These are phyloP conservation scores for Tinea semifulvella DNA, from an alignment of 2,888 invertebrate genomes.

Conservation along the genomic window DNA sequence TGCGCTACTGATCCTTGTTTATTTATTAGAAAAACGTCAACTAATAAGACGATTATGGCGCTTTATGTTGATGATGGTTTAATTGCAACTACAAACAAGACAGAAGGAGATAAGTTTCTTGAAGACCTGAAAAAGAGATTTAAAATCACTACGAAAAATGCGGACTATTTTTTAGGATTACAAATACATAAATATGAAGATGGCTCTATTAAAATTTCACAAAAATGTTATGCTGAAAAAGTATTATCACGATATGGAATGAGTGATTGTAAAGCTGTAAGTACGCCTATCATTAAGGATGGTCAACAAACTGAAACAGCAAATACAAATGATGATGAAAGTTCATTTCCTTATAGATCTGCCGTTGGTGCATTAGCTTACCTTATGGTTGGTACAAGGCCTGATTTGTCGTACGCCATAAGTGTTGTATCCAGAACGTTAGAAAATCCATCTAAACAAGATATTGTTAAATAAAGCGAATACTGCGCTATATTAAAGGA, in stretches of 20 bases:
- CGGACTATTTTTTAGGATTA: constrained; percentile 6
- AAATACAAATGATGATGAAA: not conserved
- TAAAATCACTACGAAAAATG: not conserved
- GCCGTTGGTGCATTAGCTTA: constrained; percentile 7
- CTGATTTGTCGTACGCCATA: constrained; percentile 3
- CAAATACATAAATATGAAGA: constrained; percentile 2
- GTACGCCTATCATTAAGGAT: constrained; percentile 8
- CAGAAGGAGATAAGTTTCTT: constrained; percentile 4
- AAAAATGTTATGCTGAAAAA: not conserved
- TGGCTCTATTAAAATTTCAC: not conserved
- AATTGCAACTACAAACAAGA: not conserved
- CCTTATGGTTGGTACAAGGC: not conserved
- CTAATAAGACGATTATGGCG: constrained; percentile 14
- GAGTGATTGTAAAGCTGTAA: not conserved
- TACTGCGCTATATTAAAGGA: not conserved
- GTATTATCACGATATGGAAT: constrained; percentile 1
- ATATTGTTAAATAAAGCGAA: not conserved
- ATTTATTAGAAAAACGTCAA: constrained; percentile 13
- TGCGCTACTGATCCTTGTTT: constrained; percentile 17
- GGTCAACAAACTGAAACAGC: not conserved
- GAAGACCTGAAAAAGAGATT: constrained; percentile 1
- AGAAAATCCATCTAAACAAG: not conserved
- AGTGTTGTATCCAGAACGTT: not conserved
- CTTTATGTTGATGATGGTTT: constrained; percentile 19
- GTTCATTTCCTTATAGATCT: not conserved